Conservation (phyloP, 2,797 vertebrate species). For the Manis crassicaudata region DNA sequence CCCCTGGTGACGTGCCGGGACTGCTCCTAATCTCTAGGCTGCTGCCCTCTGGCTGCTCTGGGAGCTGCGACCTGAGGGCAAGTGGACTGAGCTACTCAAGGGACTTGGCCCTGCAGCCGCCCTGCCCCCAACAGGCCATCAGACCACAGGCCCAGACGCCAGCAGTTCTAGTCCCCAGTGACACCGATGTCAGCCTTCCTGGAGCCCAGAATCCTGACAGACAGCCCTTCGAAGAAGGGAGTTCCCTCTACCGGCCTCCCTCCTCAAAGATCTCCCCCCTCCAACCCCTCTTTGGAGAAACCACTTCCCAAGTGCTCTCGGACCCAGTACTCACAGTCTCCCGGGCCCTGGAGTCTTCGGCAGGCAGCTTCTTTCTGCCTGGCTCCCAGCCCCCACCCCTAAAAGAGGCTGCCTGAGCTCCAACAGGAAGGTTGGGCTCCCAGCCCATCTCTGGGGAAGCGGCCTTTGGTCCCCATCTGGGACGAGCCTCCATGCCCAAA, state of each 20-base stretch:
- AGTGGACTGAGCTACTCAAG: background rate
- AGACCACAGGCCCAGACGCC: rapidly evolving
- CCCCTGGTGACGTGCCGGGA: background rate
- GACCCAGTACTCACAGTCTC: constrained; percentile 82
- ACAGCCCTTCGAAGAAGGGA: background rate
- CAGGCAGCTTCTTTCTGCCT: constrained; percentile 31
- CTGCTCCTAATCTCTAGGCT: background rate
- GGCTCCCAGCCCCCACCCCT: constrained; percentile 40
- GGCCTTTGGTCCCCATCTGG: constrained; percentile 67
- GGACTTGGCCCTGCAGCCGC: background rate
- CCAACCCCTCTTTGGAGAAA: background rate
- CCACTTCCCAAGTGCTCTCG: background rate
- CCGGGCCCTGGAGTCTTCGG: background rate
- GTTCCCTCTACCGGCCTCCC: background rate
- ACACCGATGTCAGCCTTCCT: background rate
- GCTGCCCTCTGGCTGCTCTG: background rate
- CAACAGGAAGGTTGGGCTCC: constrained; percentile 58
- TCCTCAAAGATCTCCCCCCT: background rate
- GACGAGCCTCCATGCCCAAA: constrained; percentile 85
- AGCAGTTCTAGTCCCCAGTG: background rate
- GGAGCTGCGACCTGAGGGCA: background rate
- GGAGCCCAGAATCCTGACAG: background rate
- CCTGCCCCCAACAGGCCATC: background rate
- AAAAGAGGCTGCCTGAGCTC: constrained; percentile 12
- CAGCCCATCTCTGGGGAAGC: constrained; percentile 55